Evolutionary conservation across 2,113 vertebrate species (phyloP).

Genomic region (Stictonetta naevosa): DNA sequence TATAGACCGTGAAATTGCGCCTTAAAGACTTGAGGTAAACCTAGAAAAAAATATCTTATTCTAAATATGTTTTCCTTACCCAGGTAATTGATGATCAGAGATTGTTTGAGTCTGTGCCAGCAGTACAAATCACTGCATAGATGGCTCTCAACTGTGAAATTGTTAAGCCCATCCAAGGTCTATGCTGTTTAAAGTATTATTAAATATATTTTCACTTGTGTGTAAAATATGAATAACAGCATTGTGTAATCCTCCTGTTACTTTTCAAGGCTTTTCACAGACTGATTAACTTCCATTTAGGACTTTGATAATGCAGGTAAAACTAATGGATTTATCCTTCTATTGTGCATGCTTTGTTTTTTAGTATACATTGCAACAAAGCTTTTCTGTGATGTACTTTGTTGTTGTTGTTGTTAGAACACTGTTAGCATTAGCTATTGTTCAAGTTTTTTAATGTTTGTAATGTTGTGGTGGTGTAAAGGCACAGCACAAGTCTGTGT

Average conservation of each 20-base stretch:
- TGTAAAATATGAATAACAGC: not conserved
- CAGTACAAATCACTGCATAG: not conserved
- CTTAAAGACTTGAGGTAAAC: not conserved
- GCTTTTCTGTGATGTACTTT: not conserved
- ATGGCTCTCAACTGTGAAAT: slow-evolving; percentile 1
- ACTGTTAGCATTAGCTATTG: not conserved
- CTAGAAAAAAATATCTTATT: not conserved
- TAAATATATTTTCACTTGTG: not conserved
- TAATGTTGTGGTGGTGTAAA: not conserved
- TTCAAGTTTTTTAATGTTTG: not conserved
- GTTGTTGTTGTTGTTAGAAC: not conserved
- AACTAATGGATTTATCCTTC: not conserved
- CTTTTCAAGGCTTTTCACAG: not conserved
- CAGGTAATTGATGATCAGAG: slow-evolving; percentile 2
- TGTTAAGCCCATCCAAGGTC: slow-evolving; percentile 3
- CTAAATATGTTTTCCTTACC: not conserved
- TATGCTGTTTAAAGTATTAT: not conserved
- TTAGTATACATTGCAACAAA: not conserved
- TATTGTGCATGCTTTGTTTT: not conserved
- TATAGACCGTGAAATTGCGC: not conserved
- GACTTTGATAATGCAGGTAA: not conserved
- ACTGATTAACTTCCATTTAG: not conserved
- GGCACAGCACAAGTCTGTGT: not conserved
- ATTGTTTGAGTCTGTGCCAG: not conserved
- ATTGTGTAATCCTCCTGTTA: not conserved